Percentiles rank a stretch among this genome's conserved stretches.
Conservation (phyloP, 2,888 invertebrate genomes). For the Philhelius pedissequus region DNA sequence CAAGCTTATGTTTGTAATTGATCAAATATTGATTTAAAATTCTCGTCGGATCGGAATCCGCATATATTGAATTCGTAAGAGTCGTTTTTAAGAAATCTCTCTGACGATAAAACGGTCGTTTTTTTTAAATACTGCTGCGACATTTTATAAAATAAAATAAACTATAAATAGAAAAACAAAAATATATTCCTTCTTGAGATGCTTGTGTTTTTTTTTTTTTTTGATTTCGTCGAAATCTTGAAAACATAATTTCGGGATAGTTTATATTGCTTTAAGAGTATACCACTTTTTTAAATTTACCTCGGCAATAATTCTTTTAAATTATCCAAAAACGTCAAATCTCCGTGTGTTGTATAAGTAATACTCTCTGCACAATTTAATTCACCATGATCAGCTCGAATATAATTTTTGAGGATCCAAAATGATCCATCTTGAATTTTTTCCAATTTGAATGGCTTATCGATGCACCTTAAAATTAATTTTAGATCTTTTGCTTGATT, state of each 20-base stretch:
- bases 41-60: too few species aligned
- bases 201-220: too few species aligned
- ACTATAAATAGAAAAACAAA: too few species aligned
- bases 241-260: background rate
- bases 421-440: constrained; percentile 74
- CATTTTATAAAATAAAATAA: too few species aligned
- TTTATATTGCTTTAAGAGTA: background rate
- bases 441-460: constrained; percentile 69
- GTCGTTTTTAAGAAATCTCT: too few species aligned
- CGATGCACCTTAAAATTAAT: constrained; percentile 71
- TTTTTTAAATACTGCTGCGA: too few species aligned
- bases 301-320: constrained; percentile 80
- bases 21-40: too few species aligned
- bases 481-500: constrained; percentile 70
- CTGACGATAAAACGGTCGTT: too few species aligned
- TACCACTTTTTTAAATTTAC: constrained; percentile 67
- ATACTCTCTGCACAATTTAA: constrained; percentile 82
- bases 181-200: too few species aligned
- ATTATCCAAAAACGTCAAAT: constrained; percentile 84
- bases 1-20: too few species aligned
- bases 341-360: constrained; percentile 85
- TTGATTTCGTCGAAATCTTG: too few species aligned
- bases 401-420: constrained; percentile 83
- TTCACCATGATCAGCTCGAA: constrained; percentile 79
- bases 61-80: too few species aligned